These are phyloP conservation scores for Calliphora vomitoria DNA, from an alignment of 2,888 invertebrate species.

Conservation along the genomic window DNA sequence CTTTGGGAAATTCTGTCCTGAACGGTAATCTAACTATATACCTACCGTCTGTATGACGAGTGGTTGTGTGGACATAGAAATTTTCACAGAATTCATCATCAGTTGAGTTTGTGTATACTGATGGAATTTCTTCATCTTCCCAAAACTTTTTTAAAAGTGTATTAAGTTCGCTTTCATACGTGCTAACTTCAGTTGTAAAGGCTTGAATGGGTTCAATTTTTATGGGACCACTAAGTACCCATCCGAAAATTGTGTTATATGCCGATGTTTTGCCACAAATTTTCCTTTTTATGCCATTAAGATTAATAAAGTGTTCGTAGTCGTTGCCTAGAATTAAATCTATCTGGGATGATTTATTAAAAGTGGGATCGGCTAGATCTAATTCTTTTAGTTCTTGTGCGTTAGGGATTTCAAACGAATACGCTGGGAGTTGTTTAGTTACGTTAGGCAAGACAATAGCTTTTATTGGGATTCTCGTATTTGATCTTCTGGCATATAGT, in stretches of 20 bases:
- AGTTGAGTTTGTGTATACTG: neutral
- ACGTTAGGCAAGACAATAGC: constrained; percentile 35
- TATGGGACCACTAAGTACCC: constrained; percentile 41
- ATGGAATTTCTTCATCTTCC: constrained; percentile 44
- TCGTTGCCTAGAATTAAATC: constrained; percentile 43
- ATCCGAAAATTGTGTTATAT: constrained; percentile 44
- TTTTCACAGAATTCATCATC: constrained; percentile 36
- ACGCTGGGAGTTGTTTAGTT: constrained; percentile 10
- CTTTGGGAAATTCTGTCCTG: constrained; percentile 35
- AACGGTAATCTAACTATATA: constrained; percentile 48
- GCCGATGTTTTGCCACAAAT: constrained; percentile 15
- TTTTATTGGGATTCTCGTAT: neutral
- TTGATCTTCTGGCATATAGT: neutral
- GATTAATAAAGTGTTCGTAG: constrained; percentile 13
- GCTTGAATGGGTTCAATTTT: neutral
- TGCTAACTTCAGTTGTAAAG: neutral
- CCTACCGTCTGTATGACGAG: constrained; percentile 17
- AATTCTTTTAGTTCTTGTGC: neutral
- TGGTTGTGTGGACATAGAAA: constrained; percentile 27
- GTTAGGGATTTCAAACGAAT: neutral
- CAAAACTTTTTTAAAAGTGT: constrained; percentile 36
- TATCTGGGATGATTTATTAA: constrained; percentile 36
- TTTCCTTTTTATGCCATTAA: constrained; percentile 24
- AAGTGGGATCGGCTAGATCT: constrained; percentile 40
- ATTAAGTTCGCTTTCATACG: neutral